phyloP scores from a whole-genome alignment of 2,888 invertebrate species.

The Caradrina clavipalpis region DNA sequence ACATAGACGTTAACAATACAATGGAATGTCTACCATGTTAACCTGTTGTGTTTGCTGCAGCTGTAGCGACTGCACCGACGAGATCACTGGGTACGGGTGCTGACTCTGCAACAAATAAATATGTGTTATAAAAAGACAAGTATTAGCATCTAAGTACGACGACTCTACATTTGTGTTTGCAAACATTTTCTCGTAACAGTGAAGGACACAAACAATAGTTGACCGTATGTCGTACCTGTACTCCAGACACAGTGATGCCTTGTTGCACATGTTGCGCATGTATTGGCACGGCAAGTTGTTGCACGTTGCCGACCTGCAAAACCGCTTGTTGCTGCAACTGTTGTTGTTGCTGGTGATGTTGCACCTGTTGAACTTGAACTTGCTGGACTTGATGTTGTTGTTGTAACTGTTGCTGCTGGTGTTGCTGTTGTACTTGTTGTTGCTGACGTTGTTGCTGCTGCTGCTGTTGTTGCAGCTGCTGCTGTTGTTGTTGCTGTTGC shows the following conservation, averaged over 20 bases:
- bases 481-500: slow-evolving; percentile 39
- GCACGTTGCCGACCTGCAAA: slow-evolving; percentile 86
- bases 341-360: slow-evolving; percentile 67
- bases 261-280: slow-evolving; percentile 83
- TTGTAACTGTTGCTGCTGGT: slow-evolving; percentile 67
- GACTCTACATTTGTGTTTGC: background rate
- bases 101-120: slow-evolving; percentile 72
- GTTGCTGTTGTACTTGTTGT: slow-evolving; percentile 45
- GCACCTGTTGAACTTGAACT: slow-evolving; percentile 69
- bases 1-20: slow-evolving; percentile 12
- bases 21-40: slow-evolving; percentile 74
- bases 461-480: slow-evolving; percentile 48
- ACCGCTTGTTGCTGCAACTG: slow-evolving; percentile 81
- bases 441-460: slow-evolving; percentile 67
- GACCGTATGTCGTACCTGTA: slow-evolving; percentile 72
- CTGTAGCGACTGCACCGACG: slow-evolving; percentile 86
- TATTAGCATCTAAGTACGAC: background rate
- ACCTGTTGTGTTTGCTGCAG: slow-evolving; percentile 87
- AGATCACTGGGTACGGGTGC: slow-evolving; percentile 86
- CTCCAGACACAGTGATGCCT: slow-evolving; percentile 75
- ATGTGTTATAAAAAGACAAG: background rate
- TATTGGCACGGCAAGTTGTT: slow-evolving; percentile 84
- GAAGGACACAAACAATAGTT: no score
- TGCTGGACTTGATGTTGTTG: slow-evolving; percentile 70
- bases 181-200: background rate